phyloP scores from a whole-genome alignment of 2,888 invertebrate genomes.

The Atethmia centrago region DNA sequence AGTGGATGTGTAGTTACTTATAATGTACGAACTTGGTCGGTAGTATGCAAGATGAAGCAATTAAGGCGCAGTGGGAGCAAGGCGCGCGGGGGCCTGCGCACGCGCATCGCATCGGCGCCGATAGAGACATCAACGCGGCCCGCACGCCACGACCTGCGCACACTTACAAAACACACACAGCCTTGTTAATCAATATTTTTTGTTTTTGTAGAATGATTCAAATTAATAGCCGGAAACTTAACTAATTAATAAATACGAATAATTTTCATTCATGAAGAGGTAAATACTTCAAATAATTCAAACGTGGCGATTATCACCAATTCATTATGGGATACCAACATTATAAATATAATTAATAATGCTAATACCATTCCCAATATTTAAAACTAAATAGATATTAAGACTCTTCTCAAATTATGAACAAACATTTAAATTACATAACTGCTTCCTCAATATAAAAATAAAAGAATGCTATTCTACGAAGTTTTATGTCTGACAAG shows the following conservation, averaged over 20 bases:
- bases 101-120: conserved; percentile 85
- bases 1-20: conserved; percentile 70
- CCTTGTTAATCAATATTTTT: conserved; percentile 39
- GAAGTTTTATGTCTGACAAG: conserved; percentile 86
- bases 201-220: conserved; percentile 21
- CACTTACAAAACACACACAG: conserved; percentile 55
- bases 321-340: neutral
- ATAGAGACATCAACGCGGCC: conserved; percentile 88
- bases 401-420: conserved; percentile 59
- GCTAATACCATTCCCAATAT: conserved; percentile 27
- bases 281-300: neutral
- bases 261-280: conserved; percentile 4
- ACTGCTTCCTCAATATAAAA: conserved; percentile 76
- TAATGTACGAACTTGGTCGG: conserved; percentile 84
- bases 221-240: neutral
- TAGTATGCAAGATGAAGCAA: conserved; percentile 89
- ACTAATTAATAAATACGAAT: conserved; percentile 9
- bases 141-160: conserved; percentile 69
- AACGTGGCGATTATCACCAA: neutral
- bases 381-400: conserved; percentile 38
- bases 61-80: conserved; percentile 85
- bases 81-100: conserved; percentile 79
- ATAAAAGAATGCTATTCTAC: conserved; percentile 83
- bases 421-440: conserved; percentile 73
- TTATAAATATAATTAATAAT: conserved; percentile 23